Evolutionary conservation across 2,113 vertebrate species (phyloP), one percentile per base, ranked within the genome.

Genomic region (Scalopus aquaticus): DNA sequence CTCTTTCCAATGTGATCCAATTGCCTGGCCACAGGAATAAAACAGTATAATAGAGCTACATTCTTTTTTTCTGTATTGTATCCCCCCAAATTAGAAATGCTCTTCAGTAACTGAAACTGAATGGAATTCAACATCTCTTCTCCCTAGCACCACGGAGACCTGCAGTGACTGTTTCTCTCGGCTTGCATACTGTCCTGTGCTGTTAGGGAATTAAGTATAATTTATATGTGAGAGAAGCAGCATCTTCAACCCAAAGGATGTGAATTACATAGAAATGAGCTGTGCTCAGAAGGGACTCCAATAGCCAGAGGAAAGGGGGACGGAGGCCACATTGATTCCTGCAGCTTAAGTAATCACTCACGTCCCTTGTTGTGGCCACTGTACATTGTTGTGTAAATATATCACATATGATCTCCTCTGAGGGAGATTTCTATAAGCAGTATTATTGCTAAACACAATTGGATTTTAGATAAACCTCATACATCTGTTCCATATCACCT

Each of bases 381-480:
- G 24, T 28, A 9, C 79, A 9, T 78, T 90, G 32, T 35, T 35
- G 26, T 35, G 8, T 62, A 69, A 86, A 83, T 39, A 24, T 54
- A 76, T 93, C 96, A 39, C 3, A 7, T 39, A 22, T 54, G 30
- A 79, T 95, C 80, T 62, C 70, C 37, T 65, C 74, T 12, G 13
- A 62, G 35, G 73, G 81, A 80, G 67, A 92, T 95, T 96, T 96
- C 80, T 39, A 54, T 65, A 83, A 77, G 85, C 39, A 76, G 87
- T 30, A 60, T 76, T 92, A 62, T 70, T 84, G 67, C 92, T 62
- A 42, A 94, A 64, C 44, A 88, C 87, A 82, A 78, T 78, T 82
- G 90, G 73, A 93, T 90, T 96, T 95, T 87, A 93, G 96, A 49
- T 86, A 85, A 97, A 93, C 58, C 94, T 96, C 60, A 64, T 60